Evolutionary conservation across 2,888 invertebrate species (phyloP).

Genomic region (Amaurobius ferox): DNA sequence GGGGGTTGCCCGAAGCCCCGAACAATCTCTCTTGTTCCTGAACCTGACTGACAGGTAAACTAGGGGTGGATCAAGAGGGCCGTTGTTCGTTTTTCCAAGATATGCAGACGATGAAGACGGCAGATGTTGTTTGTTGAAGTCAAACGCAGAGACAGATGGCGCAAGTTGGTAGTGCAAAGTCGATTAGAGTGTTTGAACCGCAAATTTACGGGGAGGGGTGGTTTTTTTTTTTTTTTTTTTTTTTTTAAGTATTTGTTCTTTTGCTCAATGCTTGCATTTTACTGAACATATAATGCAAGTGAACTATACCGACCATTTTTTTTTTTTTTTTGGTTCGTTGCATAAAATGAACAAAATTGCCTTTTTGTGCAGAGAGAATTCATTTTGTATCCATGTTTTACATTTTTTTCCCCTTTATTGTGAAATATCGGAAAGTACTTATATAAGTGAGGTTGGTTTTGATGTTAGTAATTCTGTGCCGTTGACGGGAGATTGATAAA

Average conservation of each 20-base stretch:
- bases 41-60: conserved; percentile 10
- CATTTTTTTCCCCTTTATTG: too few species aligned
- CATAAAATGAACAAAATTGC: too few species aligned
- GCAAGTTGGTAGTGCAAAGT: background rate
- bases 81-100: conserved; percentile 2
- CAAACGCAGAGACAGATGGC: conserved; percentile 5
- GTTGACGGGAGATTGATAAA: too few species aligned
- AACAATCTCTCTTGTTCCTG: conserved; percentile 5
- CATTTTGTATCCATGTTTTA: too few species aligned
- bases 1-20: background rate
- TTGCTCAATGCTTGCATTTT: background rate
- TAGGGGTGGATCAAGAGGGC: background rate
- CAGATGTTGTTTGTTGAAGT: conserved; percentile 15
- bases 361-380: too few species aligned
- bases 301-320: background rate
- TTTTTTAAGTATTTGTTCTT: background rate
- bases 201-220: conserved; percentile 12
- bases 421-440: too few species aligned
- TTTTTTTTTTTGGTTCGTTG: too few species aligned
- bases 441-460: too few species aligned
- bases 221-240: too few species aligned
- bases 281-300: background rate
- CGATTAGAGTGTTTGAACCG: conserved; percentile 18
- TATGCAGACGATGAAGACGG: background rate
- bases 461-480: too few species aligned